These are phyloP conservation scores for Pocillopora meandrina DNA, from an alignment of 92 coral and sea anemone species.

Conservation along the genomic window DNA sequence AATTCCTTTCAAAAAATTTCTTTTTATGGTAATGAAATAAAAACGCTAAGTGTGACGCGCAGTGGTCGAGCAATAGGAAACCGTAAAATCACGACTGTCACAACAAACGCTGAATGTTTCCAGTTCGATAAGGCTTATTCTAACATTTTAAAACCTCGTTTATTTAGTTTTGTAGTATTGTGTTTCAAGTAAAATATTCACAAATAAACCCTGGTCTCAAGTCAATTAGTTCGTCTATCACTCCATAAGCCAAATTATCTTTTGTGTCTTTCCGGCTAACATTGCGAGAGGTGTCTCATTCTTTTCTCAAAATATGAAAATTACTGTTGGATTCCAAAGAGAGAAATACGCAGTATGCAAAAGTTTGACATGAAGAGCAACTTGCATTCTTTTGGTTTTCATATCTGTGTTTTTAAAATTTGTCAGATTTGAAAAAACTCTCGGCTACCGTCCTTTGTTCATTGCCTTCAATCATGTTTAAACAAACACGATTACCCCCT, in stretches of 20 bases:
- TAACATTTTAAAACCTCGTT: not conserved
- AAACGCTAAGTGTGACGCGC: not conserved
- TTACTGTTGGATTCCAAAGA: too few species aligned
- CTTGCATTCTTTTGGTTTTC: not conserved
- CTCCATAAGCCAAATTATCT: not conserved
- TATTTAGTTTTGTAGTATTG: not conserved
- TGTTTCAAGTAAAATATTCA: not conserved
- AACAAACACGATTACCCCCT: slow-evolving; percentile 2
- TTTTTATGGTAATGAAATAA: not conserved
- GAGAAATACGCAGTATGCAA: not conserved
- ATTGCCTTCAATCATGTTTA: slow-evolving; percentile 7
- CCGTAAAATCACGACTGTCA: not conserved
- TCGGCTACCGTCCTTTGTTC: not conserved
- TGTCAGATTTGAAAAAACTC: not conserved
- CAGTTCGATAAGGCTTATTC: too few species aligned
- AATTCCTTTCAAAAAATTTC: not conserved
- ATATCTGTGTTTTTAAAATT: not conserved
- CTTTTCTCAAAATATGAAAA: too few species aligned
- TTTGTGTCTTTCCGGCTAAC: slow-evolving; percentile 27
- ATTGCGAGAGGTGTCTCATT: not conserved
- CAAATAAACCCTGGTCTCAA: not conserved
- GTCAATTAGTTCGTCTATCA: slow-evolving; percentile 19
- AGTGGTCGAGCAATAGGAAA: not conserved
- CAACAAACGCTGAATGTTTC: too few species aligned
- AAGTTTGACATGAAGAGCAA: not conserved